Evolutionary conservation across 2,888 invertebrate species (phyloP), one percentile per base, ranked within the genome.

Genomic region (Agrotis exclamationis): DNA sequence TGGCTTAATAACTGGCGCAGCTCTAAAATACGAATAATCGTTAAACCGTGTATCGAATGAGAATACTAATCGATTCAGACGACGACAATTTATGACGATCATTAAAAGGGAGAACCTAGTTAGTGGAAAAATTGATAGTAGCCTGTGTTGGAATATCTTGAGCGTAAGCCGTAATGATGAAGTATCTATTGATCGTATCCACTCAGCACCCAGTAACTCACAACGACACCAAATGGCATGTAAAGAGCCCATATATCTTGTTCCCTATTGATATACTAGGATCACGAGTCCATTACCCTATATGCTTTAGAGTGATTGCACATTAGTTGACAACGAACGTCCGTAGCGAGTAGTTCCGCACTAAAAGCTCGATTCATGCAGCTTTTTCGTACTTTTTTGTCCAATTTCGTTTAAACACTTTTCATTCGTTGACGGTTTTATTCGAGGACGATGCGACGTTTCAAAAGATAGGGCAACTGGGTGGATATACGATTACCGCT

Each of bases 191-290:
- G 85, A 85, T 84, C 78, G 77, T 50, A 63, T 77, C 76, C 68
- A 79, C 77, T 83, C 76, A 69, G 62, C 79, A 50, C 70, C 76
- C 73, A 39, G 79, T 81, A 77, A 69, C 80, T 81, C 76, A 74
- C 33, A 65, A 59, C 47, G 82, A 70, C 70, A 76, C 73, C 74
- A 77, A 82, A 76, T 87, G 82, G 75, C 84, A 86, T 81, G 81
- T 85, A 82, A 86, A 82, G 86, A 76, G 84, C 75, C 66, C 82
- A 84, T 87, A 87, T 80, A 88, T 89, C 87, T 88, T 85, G 75
- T 81, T 74, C 73, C 54, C 74, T 80, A 83, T 88, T 83, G 83
- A 85, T 82, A 79, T 80, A 80, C 65, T 72, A 76, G 74, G 63
- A 83, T 82, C 78, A 70, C 64, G 51, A 75, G 78, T 77, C 69